Evolutionary conservation across 2,888 invertebrate species (phyloP), one percentile per base, ranked within the genome.

Genomic region (Spodoptera littoralis): DNA sequence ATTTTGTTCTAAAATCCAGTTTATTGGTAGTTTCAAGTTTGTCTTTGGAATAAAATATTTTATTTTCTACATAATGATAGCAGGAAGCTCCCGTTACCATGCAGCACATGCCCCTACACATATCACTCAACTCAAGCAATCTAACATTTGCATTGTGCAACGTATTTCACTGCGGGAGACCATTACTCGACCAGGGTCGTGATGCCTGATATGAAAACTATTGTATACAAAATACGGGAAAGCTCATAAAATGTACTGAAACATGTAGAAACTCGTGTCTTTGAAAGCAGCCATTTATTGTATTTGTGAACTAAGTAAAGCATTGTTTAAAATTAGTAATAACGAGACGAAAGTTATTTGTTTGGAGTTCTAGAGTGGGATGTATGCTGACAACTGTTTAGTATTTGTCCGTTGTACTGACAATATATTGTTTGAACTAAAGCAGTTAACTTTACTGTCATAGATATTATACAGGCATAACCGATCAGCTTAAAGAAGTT

Each of bases 171-270:
- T 50, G 63, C 66, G 62, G 73, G 68, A 71, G 64, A 62, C 51
- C 65, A 61, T 73, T 65, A 60, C 60, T 76, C 59, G 56, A 52
- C 60, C 53, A 44, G 54, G 53, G 59, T 76, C 77, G 74, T 76
- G 76, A 76, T 77, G 63, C 30, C 67, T 73, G 77, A 76, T 76
- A 76, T 65, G 67, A 76, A 70, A 73, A 73, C 70, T 77, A 73
- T 76, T 66, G 70, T 70, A 76, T 66, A 70, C 66, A 56, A 66
- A 73, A 64, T 56, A 42, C 62, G 63, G 62, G 56, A 73, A 65
- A 60, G 60, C 65, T 60, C 57, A 59, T 70, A 64, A 69, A 73
- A 73, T 64, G 24, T 50, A 62, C 60, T 73, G 57, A 72, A 72
- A 73, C 24, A 58, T 61, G 62, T 68, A 73, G 73, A 68, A 71